Conservation (phyloP, 2,797 vertebrate species). For the Nannoperca australis region DNA sequence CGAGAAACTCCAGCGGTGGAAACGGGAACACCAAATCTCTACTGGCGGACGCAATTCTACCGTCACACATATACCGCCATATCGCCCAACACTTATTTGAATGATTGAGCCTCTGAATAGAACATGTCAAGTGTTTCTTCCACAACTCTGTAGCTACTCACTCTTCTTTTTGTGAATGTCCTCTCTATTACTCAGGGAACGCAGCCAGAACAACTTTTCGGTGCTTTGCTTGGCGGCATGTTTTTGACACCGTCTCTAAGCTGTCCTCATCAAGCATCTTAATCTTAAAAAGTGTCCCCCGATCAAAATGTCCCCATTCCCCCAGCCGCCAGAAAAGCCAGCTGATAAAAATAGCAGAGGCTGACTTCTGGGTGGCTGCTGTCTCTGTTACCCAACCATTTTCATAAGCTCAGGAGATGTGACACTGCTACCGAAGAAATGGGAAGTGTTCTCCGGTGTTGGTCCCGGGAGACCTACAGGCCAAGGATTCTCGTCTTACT, state of each 20-base stretch:
- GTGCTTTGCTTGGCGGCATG: background rate
- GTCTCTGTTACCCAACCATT: slow-evolving; percentile 61
- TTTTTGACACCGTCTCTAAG: slow-evolving; percentile 35
- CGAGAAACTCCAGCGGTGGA: too few relatives aligned
- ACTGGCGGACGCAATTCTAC: too few relatives aligned
- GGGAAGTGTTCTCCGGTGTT: slow-evolving; percentile 25
- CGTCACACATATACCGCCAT: too few relatives aligned
- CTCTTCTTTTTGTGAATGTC: slow-evolving; percentile 19
- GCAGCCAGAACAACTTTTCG: background rate
- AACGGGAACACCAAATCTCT: too few relatives aligned
- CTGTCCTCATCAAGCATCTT: slow-evolving; percentile 44
- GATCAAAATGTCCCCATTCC: slow-evolving; percentile 49
- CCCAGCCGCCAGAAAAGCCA: slow-evolving; percentile 21
- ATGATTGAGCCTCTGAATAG: background rate
- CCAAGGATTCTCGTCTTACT: background rate
- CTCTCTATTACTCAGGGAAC: background rate
- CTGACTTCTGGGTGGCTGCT: slow-evolving; percentile 48
- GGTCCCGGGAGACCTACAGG: slow-evolving; percentile 3
- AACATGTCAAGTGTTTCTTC: slow-evolving; percentile 16
- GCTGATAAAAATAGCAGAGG: slow-evolving; percentile 51
- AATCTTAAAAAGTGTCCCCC: slow-evolving; percentile 44
- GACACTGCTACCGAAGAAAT: slow-evolving; percentile 36
- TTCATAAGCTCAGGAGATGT: slow-evolving; percentile 50
- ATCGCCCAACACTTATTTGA: too few relatives aligned
- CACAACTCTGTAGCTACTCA: background rate